Base-by-base conservation (phyloP, 2,888 invertebrate genomes). In the Plebejus anna region DNA sequence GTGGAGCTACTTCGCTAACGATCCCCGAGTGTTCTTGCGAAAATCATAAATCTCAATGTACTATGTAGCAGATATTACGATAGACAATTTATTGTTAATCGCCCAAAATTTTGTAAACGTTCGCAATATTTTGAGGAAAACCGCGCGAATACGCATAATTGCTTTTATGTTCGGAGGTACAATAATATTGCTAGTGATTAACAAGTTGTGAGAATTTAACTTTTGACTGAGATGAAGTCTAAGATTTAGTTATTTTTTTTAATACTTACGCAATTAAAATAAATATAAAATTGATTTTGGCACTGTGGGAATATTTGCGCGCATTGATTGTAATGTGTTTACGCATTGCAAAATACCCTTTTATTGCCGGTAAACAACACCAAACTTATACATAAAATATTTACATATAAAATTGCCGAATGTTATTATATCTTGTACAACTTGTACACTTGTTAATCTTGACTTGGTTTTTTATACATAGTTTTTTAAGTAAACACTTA, bases 1-100 rank as follows among this genome's bases (percentile, higher is more conserved):
- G 83, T 84, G 81, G 83, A 84, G 83, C 83, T 80, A 83, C n/a
- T 83, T 85, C 86, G 85, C 85, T 85, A 82, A 82, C 83, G 84
- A 85, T 84, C 84, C 77, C 79, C 79, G 78, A 78, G 75, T 78
- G 75, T 78, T 80, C 78, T 79, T 77, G 78, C 75, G 73, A 76
- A 76, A 61, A 73, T 9, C 57, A 71, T 57, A 22, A 76, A 75
- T 38, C 38, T 57, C n/a, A n/a, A 66, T 1, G 47, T 42, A 38
- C 28, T 22, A 22, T 42, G 4, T 28, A 11, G 6, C 28, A 51
- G 4, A 22, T 51, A 3, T 32, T 73, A 6, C 6, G 51, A 73
- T 32, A 66, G 5, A 32, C 32, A 66, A 66, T 32, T 66, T 66
- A 66, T 66, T 66, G 32, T 66, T 66, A 32, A 66, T 13, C 13